phyloP scores from a whole-genome alignment of 2,888 invertebrate species.

The Ligdia adustata region DNA sequence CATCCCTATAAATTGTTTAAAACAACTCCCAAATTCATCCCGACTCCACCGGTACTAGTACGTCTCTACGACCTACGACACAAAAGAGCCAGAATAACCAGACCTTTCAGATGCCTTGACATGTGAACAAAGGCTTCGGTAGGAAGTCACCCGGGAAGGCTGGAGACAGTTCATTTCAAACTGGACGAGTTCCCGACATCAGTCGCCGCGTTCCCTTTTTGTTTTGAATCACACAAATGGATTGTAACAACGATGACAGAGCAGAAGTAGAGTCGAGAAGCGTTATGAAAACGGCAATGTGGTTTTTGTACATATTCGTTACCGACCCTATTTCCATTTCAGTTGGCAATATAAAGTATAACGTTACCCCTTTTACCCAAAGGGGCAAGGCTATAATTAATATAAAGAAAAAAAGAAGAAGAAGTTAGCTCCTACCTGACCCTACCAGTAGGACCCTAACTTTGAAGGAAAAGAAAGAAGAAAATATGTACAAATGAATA shows the following conservation, averaged over 20 bases:
- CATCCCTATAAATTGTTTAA: too few species aligned
- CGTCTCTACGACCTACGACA: constrained; percentile 38
- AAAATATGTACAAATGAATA: too few species aligned
- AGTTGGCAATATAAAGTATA: background rate
- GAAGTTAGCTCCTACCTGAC: too few species aligned
- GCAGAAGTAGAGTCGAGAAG: constrained; percentile 26
- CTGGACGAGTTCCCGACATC: constrained; percentile 42
- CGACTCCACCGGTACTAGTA: too few species aligned
- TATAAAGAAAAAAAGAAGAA: too few species aligned
- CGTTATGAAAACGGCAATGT: constrained; percentile 21
- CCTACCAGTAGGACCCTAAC: too few species aligned
- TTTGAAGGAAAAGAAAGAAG: too few species aligned
- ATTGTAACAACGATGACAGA: constrained; percentile 27
- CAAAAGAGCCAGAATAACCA: constrained; percentile 37
- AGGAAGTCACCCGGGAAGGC: constrained; percentile 38
- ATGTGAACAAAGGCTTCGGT: constrained; percentile 43
- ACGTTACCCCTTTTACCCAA: too few species aligned
- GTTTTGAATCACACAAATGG: constrained; percentile 35
- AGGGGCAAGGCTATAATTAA: too few species aligned
- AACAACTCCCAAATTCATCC: too few species aligned
- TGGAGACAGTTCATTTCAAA: constrained; percentile 40
- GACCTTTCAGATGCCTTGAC: constrained; percentile 35
- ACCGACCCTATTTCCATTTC: constrained; percentile 7
- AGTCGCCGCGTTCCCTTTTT: constrained; percentile 36
- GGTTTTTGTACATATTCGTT: constrained; percentile 2